These are phyloP conservation scores for Synanthedon tipuliformis DNA, from an alignment of 2,888 invertebrate species.

Conservation along the genomic window DNA sequence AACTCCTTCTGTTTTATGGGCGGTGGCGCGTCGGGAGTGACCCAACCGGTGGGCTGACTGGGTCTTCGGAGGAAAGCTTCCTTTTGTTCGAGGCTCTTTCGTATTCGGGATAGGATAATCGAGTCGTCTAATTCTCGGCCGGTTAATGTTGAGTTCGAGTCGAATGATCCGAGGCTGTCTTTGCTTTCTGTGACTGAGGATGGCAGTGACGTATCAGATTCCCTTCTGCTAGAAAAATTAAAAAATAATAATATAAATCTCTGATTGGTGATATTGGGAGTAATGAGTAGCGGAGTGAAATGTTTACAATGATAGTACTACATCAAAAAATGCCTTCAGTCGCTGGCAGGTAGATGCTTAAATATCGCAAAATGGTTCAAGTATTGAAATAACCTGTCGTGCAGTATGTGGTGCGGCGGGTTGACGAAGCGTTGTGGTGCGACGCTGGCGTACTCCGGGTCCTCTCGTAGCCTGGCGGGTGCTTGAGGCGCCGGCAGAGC, in stretches of 20 bases:
- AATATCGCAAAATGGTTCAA: background rate
- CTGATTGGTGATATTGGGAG: too few species aligned
- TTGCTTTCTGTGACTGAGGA: slow-evolving; percentile 76
- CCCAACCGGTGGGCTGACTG: slow-evolving; percentile 74
- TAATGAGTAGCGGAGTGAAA: too few species aligned
- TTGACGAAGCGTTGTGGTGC: slow-evolving; percentile 41
- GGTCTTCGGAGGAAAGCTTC: slow-evolving; percentile 88
- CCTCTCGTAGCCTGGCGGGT: slow-evolving; percentile 40
- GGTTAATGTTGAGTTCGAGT: slow-evolving; percentile 75
- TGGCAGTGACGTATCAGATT: slow-evolving; percentile 72
- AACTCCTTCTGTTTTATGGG: slow-evolving; percentile 77
- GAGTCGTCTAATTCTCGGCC: slow-evolving; percentile 78
- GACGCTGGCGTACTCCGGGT: slow-evolving; percentile 61
- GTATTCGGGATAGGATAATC: slow-evolving; percentile 79
- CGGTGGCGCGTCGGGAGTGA: slow-evolving; percentile 56
- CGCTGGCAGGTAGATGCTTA: background rate
- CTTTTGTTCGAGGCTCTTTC: slow-evolving; percentile 89
- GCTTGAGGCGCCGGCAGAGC: slow-evolving; percentile 48
- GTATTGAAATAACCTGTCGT: slow-evolving; percentile 42
- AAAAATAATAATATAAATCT: background rate
- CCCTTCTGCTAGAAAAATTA: slow-evolving; percentile 53
- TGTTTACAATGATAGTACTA: too few species aligned
- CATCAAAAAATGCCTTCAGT: too few species aligned
- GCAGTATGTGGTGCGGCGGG: slow-evolving; percentile 49
- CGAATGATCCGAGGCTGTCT: slow-evolving; percentile 76